Percentiles rank a stretch among this genome's conserved stretches.
These are phyloP conservation scores for Girardinichthys multiradiatus DNA, from an alignment of 2,113 vertebrate species.

Conservation along the genomic window DNA sequence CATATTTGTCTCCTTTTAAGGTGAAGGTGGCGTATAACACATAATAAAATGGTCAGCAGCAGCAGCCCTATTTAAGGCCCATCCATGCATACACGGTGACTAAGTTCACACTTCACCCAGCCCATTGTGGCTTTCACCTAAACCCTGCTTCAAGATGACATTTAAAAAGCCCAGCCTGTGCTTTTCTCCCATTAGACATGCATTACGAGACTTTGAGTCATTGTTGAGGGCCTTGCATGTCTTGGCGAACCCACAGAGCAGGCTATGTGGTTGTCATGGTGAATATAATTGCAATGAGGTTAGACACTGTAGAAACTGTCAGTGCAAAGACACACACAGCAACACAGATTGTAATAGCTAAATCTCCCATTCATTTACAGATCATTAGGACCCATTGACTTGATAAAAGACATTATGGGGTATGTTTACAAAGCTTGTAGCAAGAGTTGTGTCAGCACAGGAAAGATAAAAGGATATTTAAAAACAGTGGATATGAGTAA, in stretches of 20 bases:
- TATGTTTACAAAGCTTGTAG: neutral
- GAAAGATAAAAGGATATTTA: neutral
- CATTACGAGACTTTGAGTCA: conserved; percentile 37
- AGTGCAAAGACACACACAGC: conserved; percentile 19
- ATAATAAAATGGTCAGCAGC: conserved; percentile 43
- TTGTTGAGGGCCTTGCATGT: conserved; percentile 48
- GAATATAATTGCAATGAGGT: conserved; percentile 46
- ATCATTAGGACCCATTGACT: conserved; percentile 10
- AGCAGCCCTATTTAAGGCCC: conserved; percentile 36
- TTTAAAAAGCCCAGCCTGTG: conserved; percentile 50
- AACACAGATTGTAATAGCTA: conserved; percentile 11
- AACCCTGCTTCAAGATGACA: conserved; percentile 40
- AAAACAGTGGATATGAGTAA: neutral
- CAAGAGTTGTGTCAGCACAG: conserved; percentile 1
- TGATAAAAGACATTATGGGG: conserved; percentile 1
- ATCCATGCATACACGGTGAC: conserved; percentile 30
- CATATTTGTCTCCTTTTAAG: conserved; percentile 54
- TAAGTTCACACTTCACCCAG: conserved; percentile 38
- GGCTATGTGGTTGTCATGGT: conserved; percentile 58
- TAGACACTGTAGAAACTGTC: conserved; percentile 28
- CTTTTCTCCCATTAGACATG: conserved; percentile 39
- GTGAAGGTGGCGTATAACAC: conserved; percentile 62
- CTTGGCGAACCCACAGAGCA: conserved; percentile 37
- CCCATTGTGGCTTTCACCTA: conserved; percentile 17
- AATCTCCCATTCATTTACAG: conserved; percentile 18